phyloP scores from a whole-genome alignment of 2,888 invertebrate genomes.

The Phaonia tiefii region DNA sequence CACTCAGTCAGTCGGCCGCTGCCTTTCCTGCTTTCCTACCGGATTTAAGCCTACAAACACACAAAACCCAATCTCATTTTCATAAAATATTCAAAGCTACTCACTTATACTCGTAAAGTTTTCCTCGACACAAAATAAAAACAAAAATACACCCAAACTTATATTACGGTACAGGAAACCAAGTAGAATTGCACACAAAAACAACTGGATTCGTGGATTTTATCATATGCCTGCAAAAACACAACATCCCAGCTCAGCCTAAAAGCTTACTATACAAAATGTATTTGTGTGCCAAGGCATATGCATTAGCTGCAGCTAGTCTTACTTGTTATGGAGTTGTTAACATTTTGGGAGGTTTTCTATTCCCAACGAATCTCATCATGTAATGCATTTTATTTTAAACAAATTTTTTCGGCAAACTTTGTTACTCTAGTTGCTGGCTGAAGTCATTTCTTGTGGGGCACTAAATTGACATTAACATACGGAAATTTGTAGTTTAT shows the following conservation, averaged over 20 bases:
- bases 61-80: slow-evolving; percentile 72
- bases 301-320: slow-evolving; percentile 18
- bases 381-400: slow-evolving; percentile 48
- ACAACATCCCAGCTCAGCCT: slow-evolving; percentile 42
- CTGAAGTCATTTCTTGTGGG: background rate
- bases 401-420: slow-evolving; percentile 13
- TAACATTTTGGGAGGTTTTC: slow-evolving; percentile 21
- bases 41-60: slow-evolving; percentile 53
- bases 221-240: background rate
- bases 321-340: slow-evolving; percentile 34
- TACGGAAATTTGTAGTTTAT: slow-evolving; percentile 36
- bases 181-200: slow-evolving; percentile 5
- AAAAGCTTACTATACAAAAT: slow-evolving; percentile 55
- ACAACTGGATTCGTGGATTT: slow-evolving; percentile 2
- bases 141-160: slow-evolving; percentile 24
- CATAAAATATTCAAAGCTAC: slow-evolving; percentile 72
- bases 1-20: slow-evolving; percentile 41
- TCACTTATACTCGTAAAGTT: slow-evolving; percentile 61
- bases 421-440: background rate
- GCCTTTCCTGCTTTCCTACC: slow-evolving; percentile 8
- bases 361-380: slow-evolving; percentile 41
- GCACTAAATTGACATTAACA: slow-evolving; percentile 37
- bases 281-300: slow-evolving; percentile 14
- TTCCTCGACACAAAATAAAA: slow-evolving; percentile 26
- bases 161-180: background rate